Conservation (phyloP, 2,797 vertebrate genomes). For the Pygocentrus nattereri region DNA sequence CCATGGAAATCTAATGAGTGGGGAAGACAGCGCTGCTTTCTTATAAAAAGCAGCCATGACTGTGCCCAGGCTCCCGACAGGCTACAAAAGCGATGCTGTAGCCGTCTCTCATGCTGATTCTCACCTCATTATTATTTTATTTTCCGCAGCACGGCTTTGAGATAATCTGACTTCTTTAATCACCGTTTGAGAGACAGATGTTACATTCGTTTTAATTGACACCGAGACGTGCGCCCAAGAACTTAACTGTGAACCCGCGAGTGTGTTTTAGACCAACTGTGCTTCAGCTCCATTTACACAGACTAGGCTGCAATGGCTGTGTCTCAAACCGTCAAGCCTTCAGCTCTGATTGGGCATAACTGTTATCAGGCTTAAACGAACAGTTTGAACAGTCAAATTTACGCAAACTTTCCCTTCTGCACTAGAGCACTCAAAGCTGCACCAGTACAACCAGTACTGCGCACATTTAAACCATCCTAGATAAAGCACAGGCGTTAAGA, state of each 20-base stretch:
- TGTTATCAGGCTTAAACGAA: no score
- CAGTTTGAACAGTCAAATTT: no score
- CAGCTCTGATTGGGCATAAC: no score
- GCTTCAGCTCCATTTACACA: neutral
- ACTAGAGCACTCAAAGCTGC: no score
- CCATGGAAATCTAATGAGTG: slow-evolving; percentile 68
- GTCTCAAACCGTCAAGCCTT: neutral
- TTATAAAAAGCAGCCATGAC: slow-evolving; percentile 61
- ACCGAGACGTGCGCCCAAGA: neutral
- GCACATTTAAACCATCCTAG: no score
- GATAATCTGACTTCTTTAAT: slow-evolving; percentile 72
- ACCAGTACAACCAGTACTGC: no score
- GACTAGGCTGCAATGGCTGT: neutral
- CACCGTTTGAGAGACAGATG: slow-evolving; percentile 52
- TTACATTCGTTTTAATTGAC: slow-evolving; percentile 31
- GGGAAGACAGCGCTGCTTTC: slow-evolving; percentile 60
- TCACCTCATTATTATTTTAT: slow-evolving; percentile 69
- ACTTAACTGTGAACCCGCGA: neutral
- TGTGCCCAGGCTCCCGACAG: slow-evolving; percentile 65
- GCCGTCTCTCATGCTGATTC: slow-evolving; percentile 68
- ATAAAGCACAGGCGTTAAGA: no score
- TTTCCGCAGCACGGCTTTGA: slow-evolving; percentile 53
- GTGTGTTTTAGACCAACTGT: slow-evolving; percentile 15
- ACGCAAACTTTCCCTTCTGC: no score
- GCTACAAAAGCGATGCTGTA: slow-evolving; percentile 71